Evolutionary conservation across 2,113 vertebrate genomes (phyloP).

Genomic region (Oophaga pumilio): DNA sequence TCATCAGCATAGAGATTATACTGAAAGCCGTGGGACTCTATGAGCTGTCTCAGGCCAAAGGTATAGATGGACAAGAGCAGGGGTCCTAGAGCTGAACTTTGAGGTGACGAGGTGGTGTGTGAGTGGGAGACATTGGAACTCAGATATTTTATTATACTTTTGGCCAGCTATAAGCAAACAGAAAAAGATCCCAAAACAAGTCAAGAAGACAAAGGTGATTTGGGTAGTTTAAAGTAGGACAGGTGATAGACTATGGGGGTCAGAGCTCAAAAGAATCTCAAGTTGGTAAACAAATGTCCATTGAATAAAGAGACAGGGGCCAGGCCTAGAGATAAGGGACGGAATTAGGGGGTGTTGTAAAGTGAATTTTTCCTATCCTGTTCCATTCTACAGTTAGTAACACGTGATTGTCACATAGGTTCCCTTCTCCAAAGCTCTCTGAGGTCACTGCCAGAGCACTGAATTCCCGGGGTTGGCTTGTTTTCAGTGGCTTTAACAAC

Average conservation of each 20-base stretch:
- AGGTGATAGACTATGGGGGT: constrained; percentile 31
- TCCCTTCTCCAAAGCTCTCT: constrained; percentile 8
- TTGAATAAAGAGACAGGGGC: constrained; percentile 33
- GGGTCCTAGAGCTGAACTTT: too few relatives aligned
- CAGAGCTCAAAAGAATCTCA: constrained; percentile 38
- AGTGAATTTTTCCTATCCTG: constrained; percentile 32
- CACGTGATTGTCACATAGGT: constrained; percentile 27
- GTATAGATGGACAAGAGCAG: too few relatives aligned
- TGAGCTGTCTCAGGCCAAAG: too few relatives aligned
- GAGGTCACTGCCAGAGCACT: constrained; percentile 40
- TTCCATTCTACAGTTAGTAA: constrained; percentile 20
- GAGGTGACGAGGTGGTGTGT: too few relatives aligned
- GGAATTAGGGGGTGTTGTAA: constrained; percentile 36
- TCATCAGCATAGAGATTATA: too few relatives aligned
- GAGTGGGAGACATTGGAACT: too few relatives aligned
- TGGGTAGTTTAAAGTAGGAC: constrained; percentile 26
- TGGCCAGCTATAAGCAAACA: constrained; percentile 24
- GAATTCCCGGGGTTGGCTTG: constrained; percentile 24
- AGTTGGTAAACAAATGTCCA: constrained; percentile 51
- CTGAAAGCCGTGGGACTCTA: too few relatives aligned
- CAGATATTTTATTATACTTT: neutral
- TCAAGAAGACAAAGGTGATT: constrained; percentile 42
- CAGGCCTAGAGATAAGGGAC: constrained; percentile 24
- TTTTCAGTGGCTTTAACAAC: neutral
- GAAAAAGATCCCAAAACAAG: constrained; percentile 29